Conservation (phyloP, 2,888 invertebrate species). For the Ophonus ardosiacus region DNA sequence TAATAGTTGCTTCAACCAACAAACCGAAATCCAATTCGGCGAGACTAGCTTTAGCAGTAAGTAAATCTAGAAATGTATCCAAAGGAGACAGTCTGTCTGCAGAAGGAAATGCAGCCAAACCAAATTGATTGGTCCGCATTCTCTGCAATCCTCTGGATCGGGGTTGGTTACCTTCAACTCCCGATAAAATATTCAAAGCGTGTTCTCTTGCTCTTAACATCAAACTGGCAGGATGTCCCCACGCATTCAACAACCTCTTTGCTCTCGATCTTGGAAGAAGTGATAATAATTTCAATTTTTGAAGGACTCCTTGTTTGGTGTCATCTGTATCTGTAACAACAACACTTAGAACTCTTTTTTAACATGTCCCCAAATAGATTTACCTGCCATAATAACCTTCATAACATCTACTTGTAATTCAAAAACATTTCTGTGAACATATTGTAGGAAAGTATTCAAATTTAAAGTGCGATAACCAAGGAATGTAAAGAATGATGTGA, state of each 20-base stretch:
- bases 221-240: conserved; percentile 87
- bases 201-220: conserved; percentile 89
- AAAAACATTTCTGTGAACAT: conserved; percentile 89
- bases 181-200: conserved; percentile 87
- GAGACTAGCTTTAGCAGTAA: conserved; percentile 92
- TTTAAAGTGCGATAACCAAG: conserved; percentile 88
- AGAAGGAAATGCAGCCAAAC: conserved; percentile 85
- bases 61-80: conserved; percentile 89
- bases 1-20: conserved; percentile 89
- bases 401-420: conserved; percentile 92
- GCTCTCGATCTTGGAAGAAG: conserved; percentile 87
- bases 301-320: conserved; percentile 79
- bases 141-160: conserved; percentile 70
- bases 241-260: conserved; percentile 86
- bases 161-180: conserved; percentile 78
- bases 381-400: conserved; percentile 89
- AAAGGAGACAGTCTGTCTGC: conserved; percentile 86
- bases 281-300: conserved; percentile 86
- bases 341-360: background rate
- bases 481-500: conserved; percentile 92
- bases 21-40: conserved; percentile 91
- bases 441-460: conserved; percentile 89
- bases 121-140: conserved; percentile 67
- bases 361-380: conserved; percentile 65
- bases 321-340: conserved; percentile 76